Percentiles rank a stretch among this genome's conserved stretches.
Evolutionary conservation across 2,113 vertebrate genomes (phyloP).

Genomic region (Melanocharis versteri): DNA sequence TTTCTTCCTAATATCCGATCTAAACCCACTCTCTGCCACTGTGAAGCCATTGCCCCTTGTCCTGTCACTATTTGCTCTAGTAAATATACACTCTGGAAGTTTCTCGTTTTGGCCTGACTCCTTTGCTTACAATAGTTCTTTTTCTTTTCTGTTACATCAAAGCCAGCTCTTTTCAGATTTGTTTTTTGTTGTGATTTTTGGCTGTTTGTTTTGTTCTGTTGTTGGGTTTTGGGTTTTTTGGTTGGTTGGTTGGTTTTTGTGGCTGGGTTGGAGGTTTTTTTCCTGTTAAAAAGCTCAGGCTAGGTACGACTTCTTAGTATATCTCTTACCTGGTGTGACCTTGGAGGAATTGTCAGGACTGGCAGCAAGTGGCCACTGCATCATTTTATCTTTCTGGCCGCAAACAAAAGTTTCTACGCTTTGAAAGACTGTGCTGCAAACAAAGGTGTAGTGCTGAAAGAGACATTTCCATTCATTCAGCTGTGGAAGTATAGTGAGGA

Average conservation of each 20-base stretch:
- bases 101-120: not conserved
- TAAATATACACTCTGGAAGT: not conserved
- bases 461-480: not conserved
- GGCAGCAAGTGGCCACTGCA: not conserved
- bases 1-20: not conserved
- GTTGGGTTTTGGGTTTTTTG: too few species aligned
- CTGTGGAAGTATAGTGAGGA: not conserved
- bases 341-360: not conserved
- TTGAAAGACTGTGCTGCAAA: not conserved
- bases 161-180: not conserved
- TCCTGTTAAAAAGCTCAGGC: not conserved
- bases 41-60: not conserved
- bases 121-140: not conserved
- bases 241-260: not conserved
- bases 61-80: not conserved
- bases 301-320: not conserved
- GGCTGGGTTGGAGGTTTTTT: not conserved
- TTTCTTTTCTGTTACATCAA: not conserved
- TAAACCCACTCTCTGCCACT: fast-evolving
- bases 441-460: not conserved
- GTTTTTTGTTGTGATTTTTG: not conserved
- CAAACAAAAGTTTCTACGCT: not conserved
- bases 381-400: not conserved
- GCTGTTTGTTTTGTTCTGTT: too few species aligned
- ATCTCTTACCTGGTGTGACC: not conserved